A percentile compares a stretch with the other conserved stretches of the same genome.
Conservation (phyloP, 2,888 invertebrate genomes). For the Tiliacea citrago region DNA sequence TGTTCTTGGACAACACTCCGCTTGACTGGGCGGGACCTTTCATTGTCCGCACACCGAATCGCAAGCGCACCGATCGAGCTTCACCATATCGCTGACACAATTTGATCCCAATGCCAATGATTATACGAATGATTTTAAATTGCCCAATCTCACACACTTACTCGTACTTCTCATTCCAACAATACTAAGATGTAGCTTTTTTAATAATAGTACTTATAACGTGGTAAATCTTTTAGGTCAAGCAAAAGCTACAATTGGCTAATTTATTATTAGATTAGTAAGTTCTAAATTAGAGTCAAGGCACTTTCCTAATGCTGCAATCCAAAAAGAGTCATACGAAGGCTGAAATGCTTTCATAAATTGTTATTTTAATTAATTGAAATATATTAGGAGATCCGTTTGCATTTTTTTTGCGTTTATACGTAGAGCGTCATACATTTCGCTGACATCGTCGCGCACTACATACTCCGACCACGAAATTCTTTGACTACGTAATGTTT, state of each 20-base stretch:
- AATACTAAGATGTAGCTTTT: constrained; percentile 32
- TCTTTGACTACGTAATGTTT: constrained; percentile 73
- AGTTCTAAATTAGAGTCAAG: constrained; percentile 54
- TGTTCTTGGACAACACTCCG: constrained; percentile 68
- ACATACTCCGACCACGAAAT: constrained; percentile 85
- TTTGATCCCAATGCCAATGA: constrained; percentile 21
- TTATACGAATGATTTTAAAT: constrained; percentile 37
- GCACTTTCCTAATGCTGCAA: constrained; percentile 50
- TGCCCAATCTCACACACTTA: constrained; percentile 12
- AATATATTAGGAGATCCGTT: constrained; percentile 28
- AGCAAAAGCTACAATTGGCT: constrained; percentile 55
- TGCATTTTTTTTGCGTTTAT: constrained; percentile 17
- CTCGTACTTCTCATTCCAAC: constrained; percentile 33
- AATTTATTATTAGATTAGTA: constrained; percentile 48
- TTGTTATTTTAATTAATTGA: constrained; percentile 33
- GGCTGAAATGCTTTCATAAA: constrained; percentile 37
- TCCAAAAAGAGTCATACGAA: constrained; percentile 41
- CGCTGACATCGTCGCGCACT: constrained; percentile 80
- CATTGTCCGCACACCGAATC: constrained; percentile 60
- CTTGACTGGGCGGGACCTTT: constrained; percentile 71
- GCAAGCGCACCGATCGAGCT: constrained; percentile 47
- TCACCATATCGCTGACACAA: constrained; percentile 20
- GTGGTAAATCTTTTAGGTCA: constrained; percentile 59
- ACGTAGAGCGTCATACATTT: constrained; percentile 47
- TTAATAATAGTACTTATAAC: constrained; percentile 53